Base-by-base conservation (phyloP, 2,797 vertebrate genomes). In the Girardinus metallicus region DNA sequence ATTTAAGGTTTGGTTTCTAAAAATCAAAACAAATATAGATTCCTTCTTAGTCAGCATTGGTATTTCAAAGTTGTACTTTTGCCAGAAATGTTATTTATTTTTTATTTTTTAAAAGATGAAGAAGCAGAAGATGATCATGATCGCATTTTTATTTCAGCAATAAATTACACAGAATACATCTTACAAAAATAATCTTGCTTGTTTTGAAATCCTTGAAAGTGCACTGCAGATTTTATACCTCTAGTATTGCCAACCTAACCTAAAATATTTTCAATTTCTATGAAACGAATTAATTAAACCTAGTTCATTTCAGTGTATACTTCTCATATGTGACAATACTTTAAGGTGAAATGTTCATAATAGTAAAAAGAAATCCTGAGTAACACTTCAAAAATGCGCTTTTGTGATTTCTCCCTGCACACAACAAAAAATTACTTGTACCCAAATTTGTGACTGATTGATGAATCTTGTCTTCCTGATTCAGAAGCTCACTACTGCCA, bases 401-500 rank as follows among this genome's bases (percentile, higher is more conserved):
- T 77, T 34, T 76, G 55, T 68, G 4, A 60, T 72, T 21, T 79
- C 36, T 75, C 18, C 13, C 23, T 66, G 26, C 36, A n/a, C 39
- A 29, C 68, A 23, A 44, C 15, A 44, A 31, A 62, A 21, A 76
- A 53, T 9, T 4, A 34, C 15, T 26, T 2, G 21, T n/a, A 39
- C 6, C 4, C 18, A 41, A 64, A 64, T 36, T 70, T 70, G 6
- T 44, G 43, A 15, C 26, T n/a, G 23, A 43, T 6, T n/a, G 23
- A 8, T 44, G 23, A n/a, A 44, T 71, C 41, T n/a, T 3, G 31
- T 11, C 10, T 21, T 15, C 29, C 29, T 5, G 55, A 34, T 39
- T 9, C 16, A 68, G 76, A 57, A 5, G 62, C 29, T 23, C 0
- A 5, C 55, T 92, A 75, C 86, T 23, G 86, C 87, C 80, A 82